These are phyloP conservation scores for Neomonachus schauinslandi DNA, from an alignment of 2,113 vertebrate genomes.

Conservation along the genomic window DNA sequence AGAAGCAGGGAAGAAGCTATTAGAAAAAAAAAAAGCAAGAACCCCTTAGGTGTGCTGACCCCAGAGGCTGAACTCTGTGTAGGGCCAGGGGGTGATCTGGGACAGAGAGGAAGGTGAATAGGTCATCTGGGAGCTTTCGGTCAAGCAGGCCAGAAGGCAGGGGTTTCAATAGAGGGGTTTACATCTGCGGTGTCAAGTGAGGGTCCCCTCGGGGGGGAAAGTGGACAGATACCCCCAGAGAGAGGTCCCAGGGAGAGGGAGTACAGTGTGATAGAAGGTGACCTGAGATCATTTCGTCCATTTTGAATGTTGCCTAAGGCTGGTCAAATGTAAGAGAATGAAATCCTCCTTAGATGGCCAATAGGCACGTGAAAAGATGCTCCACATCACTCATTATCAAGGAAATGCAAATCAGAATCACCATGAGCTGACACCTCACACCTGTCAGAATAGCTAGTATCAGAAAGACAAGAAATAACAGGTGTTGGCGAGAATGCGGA, in stretches of 20 bases:
- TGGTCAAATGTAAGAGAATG: not conserved
- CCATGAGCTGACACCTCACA: not conserved
- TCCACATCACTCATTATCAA: not conserved
- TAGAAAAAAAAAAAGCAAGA: not conserved
- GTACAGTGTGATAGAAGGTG: not conserved
- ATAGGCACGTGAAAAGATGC: not conserved
- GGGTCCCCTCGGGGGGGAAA: not conserved
- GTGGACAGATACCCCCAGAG: not conserved
- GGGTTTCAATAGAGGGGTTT: not conserved
- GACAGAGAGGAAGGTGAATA: fast-evolving
- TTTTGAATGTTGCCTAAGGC: not conserved
- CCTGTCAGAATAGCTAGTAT: not conserved
- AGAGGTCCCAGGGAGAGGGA: not conserved
- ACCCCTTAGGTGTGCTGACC: not conserved
- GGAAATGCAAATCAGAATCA: not conserved
- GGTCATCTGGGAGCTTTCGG: not conserved
- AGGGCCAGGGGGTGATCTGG: not conserved
- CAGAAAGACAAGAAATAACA: not conserved
- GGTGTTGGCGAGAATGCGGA: not conserved
- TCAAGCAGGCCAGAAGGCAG: not conserved
- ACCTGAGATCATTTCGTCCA: not conserved
- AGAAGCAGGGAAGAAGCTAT: not conserved
- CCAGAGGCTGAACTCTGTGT: not conserved
- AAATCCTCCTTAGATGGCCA: not conserved
- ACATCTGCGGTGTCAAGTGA: not conserved